A percentile compares a stretch with the other conserved stretches of the same genome.
phyloP scores from a whole-genome alignment of 1,140 invertebrate genomes.

The Melipona quadrifasciata region DNA sequence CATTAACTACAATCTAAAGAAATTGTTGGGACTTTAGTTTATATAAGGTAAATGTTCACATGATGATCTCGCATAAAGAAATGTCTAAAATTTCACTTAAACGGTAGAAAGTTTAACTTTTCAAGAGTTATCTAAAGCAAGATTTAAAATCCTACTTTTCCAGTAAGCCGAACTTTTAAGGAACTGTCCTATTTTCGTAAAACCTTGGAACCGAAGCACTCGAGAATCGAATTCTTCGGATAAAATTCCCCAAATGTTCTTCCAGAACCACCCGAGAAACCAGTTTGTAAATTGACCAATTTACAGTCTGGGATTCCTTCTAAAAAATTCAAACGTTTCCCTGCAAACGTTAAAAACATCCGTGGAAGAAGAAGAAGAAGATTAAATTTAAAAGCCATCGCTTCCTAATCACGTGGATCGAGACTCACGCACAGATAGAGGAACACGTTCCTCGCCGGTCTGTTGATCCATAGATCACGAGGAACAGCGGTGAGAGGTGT shows the following conservation, averaged over 20 bases:
- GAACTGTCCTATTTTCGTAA: no score
- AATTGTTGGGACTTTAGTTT: no score
- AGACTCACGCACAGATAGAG: neutral
- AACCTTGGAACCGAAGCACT: no score
- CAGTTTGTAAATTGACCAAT: conserved; percentile 6
- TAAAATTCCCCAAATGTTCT: neutral
- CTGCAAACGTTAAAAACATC: neutral
- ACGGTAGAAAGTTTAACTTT: neutral
- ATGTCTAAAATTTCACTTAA: neutral
- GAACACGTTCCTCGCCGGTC: neutral
- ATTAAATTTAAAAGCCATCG: neutral
- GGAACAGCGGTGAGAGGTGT: conserved; percentile 37
- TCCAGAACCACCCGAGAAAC: neutral
- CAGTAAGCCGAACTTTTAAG: neutral
- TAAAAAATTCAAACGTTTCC: neutral
- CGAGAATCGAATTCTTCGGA: neutral
- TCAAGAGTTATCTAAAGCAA: neutral
- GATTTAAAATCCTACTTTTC: neutral
- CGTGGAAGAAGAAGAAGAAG: neutral
- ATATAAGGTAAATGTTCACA: no score
- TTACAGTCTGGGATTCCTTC: neutral
- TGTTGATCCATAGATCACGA: neutral
- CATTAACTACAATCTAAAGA: no score
- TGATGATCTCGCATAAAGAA: no score
- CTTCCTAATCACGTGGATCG: conserved; percentile 10